phyloP scores from a whole-genome alignment of 2,113 vertebrate genomes.

The Tupaia tana region DNA sequence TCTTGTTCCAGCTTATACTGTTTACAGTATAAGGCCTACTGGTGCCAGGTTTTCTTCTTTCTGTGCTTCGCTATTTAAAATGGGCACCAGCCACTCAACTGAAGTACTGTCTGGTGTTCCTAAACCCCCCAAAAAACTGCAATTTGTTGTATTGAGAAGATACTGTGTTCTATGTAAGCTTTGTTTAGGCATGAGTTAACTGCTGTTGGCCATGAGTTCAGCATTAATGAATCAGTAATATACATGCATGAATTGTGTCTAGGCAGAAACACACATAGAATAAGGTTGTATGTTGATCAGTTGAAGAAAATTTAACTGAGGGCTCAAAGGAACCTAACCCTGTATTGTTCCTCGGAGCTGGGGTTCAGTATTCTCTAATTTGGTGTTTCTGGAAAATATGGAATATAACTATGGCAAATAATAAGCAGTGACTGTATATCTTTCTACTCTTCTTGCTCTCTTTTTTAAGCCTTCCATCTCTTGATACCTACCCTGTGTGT shows the following conservation, averaged over 20 bases:
- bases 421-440: neutral
- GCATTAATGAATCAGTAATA: neutral
- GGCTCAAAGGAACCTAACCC: neutral
- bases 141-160: neutral
- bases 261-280: neutral
- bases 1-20: neutral
- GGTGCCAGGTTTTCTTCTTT: neutral
- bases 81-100: neutral
- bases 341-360: neutral
- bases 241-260: neutral
- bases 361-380: neutral
- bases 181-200: neutral
- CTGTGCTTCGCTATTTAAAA: neutral
- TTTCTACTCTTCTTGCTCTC: neutral
- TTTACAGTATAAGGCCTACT: neutral
- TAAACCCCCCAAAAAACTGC: neutral
- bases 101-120: neutral
- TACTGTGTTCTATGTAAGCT: neutral
- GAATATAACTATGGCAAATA: neutral
- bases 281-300: neutral
- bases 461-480: neutral
- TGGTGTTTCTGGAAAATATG: neutral
- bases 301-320: neutral
- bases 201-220: neutral
- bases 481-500: neutral